Base-by-base conservation (phyloP, 2,113 vertebrate species). In the Festucalex cinctus region DNA sequence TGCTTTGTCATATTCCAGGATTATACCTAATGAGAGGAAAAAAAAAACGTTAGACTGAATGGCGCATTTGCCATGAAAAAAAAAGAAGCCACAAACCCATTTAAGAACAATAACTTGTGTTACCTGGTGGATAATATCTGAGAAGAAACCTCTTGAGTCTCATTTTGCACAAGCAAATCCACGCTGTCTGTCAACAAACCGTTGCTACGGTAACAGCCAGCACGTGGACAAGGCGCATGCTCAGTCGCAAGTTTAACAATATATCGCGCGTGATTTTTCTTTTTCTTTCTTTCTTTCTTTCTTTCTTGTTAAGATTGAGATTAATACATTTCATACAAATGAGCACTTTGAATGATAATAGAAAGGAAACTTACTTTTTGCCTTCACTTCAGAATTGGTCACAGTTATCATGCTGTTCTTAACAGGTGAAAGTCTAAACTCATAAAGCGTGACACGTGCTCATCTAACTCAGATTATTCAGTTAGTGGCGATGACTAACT, bases 51-150 rank as follows among this genome's bases (percentile, higher is more conserved):
- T 48, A 32, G 24, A 13, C 20, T 4, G 26, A 57, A 57, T 28
- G 26, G 19, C 16, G 5, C 16, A 51, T 0, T 3, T 41, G 20
- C 14, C 3, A 24, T 7, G 1, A 36, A 2, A n/a, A 39, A 0
- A 22, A 2, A 2, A n/a, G 32, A 0, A 22, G 1, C 44, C 2
- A 56, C 9, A 19, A 19, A 36, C 13, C 24, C 3, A 5, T 5
- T 35, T 8, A 6, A 2, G 5, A 41, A 0, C 13, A 2, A 44
- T 12, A 0, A 36, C 36, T 14, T 48, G 17, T 39, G 17, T 85
- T 92, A 98, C 96, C 96, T 90, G 96, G 96, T 0, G 95, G 95
- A 74, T 94, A 98, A 86, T 97, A 98, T 37, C 96, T 90, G 5
- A 98, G 91, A 61, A 95, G 84, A 61, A 98, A 91, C 65, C 94